Conservation (phyloP, 2,797 vertebrate species). For the Pipistrellus nathusii region DNA sequence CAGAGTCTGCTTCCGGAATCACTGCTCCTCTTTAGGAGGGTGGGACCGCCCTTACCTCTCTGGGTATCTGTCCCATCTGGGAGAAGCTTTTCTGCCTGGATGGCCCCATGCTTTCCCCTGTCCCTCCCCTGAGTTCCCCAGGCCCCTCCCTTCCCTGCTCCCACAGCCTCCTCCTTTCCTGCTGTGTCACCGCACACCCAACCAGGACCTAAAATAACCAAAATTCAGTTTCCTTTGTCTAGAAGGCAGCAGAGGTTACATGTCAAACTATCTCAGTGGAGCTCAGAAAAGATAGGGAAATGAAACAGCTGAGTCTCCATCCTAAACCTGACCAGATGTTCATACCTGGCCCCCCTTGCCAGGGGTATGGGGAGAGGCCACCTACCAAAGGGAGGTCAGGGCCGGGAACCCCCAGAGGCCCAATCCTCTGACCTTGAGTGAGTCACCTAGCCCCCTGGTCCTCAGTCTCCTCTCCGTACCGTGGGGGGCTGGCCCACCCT, state of each 20-base stretch:
- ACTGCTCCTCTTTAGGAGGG: not conserved
- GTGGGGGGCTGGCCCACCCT: not conserved
- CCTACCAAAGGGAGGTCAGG: not conserved
- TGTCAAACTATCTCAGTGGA: not conserved
- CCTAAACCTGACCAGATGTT: not conserved
- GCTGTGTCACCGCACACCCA: too few relatives aligned
- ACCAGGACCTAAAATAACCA: not conserved
- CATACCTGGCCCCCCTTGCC: rapidly evolving
- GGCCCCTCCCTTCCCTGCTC: not conserved
- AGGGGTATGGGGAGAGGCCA: not conserved
- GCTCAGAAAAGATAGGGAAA: not conserved
- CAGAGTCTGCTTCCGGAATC: not conserved
- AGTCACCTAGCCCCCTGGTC: not conserved
- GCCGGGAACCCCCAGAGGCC: not conserved
- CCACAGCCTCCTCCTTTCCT: not conserved
- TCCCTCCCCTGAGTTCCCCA: not conserved
- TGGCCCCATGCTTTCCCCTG: not conserved
- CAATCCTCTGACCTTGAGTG: not conserved
- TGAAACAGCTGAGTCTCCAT: not conserved
- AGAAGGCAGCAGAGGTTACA: not conserved
- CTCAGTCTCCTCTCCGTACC: not conserved
- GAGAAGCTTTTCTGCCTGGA: not conserved
- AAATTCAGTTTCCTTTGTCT: not conserved
- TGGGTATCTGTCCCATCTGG: not conserved
- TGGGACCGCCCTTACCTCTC: not conserved